Conservation (phyloP, 2,113 vertebrate genomes). For the Corythoichthys haematopterus region DNA sequence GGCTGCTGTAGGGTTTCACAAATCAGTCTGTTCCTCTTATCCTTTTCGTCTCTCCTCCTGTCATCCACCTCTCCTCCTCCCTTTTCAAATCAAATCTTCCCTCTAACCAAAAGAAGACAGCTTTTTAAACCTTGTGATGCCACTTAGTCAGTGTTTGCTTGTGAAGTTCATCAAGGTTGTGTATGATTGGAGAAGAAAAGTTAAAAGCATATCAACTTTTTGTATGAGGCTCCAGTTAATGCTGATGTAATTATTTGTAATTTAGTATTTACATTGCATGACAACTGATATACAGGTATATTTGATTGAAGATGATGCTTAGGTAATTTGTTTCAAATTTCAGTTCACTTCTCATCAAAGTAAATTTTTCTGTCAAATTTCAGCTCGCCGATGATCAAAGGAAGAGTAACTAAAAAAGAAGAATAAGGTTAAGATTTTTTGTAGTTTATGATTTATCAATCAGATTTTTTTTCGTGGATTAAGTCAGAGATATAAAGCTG, state of each 20-base stretch:
- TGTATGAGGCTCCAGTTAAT: not conserved
- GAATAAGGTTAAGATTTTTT: not conserved
- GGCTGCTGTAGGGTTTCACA: constrained; percentile 60
- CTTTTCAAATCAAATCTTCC: constrained; percentile 43
- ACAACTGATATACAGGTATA: not conserved
- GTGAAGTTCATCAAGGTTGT: constrained; percentile 42
- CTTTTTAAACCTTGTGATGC: constrained; percentile 30
- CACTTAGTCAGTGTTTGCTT: constrained; percentile 27
- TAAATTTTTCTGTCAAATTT: not conserved
- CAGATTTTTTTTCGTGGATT: constrained; percentile 13
- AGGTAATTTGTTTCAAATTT: not conserved
- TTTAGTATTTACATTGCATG: not conserved
- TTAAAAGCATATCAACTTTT: constrained; percentile 30
- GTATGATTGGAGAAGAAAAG: constrained; percentile 26
- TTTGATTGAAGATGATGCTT: constrained; percentile 1
- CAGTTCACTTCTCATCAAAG: not conserved
- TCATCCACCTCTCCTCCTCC: constrained; percentile 26
- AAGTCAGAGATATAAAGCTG: constrained; percentile 1
- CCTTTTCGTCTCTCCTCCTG: constrained; percentile 32
- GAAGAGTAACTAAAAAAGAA: not conserved
- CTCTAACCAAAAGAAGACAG: constrained; percentile 34
- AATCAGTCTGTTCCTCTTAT: constrained; percentile 60
- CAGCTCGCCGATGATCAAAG: not conserved
- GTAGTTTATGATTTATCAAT: constrained; percentile 31
- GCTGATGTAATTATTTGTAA: constrained; percentile 19